Evolutionary conservation across 2,888 invertebrate genomes (phyloP).

Genomic region (Sarcophaga subvicina): DNA sequence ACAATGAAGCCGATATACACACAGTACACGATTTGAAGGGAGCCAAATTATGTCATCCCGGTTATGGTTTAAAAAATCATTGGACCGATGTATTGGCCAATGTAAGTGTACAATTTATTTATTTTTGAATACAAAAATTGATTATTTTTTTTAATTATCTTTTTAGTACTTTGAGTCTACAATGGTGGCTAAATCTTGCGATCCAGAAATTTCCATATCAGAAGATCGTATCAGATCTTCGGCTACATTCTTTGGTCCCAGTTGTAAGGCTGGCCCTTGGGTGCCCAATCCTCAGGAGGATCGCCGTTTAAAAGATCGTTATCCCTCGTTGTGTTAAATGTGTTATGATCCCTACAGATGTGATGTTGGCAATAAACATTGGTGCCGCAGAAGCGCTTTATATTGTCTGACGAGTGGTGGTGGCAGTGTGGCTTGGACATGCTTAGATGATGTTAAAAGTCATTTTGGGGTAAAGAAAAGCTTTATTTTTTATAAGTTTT

Average conservation of each 20-base stretch:
- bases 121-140: neutral
- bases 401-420: slow-evolving; percentile 89
- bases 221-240: slow-evolving; percentile 90
- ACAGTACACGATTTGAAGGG: slow-evolving; percentile 85
- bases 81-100: slow-evolving; percentile 90
- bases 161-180: slow-evolving; percentile 89
- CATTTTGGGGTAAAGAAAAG: slow-evolving; percentile 85
- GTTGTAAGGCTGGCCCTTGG: slow-evolving; percentile 95
- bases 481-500: neutral
- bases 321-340: slow-evolving; percentile 88
- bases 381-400: slow-evolving; percentile 91
- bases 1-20: slow-evolving; percentile 84
- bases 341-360: slow-evolving; percentile 86
- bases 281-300: slow-evolving; percentile 86
- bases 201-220: slow-evolving; percentile 86
- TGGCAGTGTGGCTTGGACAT: slow-evolving; percentile 93
- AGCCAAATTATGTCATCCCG: slow-evolving; percentile 91
- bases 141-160: slow-evolving; percentile 41
- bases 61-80: slow-evolving; percentile 87
- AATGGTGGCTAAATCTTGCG: slow-evolving; percentile 88
- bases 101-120: slow-evolving; percentile 82
- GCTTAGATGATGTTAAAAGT: slow-evolving; percentile 86
- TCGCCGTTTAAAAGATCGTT: slow-evolving; percentile 85
- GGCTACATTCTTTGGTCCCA: slow-evolving; percentile 88
- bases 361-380: slow-evolving; percentile 88